Conservation (phyloP, 2,113 vertebrate genomes). For the Bubo blakistoni region DNA sequence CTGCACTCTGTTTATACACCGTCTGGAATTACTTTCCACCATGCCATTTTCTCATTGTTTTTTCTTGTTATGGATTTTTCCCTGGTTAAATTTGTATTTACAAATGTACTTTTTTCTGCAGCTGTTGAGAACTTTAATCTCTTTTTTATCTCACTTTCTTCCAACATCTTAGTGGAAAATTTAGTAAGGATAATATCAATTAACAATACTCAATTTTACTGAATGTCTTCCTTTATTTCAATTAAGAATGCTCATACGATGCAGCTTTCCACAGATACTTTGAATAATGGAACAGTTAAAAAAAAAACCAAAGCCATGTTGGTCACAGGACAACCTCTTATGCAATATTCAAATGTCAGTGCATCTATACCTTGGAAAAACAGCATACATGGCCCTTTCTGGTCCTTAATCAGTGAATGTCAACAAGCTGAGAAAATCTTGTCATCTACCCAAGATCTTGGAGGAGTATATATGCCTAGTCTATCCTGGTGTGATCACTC, state of each 20-base stretch:
- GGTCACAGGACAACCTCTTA: background rate
- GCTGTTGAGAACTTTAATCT: background rate
- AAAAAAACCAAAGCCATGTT: background rate
- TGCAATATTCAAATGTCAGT: background rate
- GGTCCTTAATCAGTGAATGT: background rate
- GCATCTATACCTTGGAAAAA: background rate
- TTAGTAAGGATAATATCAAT: background rate
- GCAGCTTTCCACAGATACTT: background rate
- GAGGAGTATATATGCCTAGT: background rate
- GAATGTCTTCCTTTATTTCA: background rate
- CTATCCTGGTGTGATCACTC: background rate
- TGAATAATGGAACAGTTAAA: background rate
- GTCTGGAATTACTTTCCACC: constrained; percentile 21
- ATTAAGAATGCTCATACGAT: background rate
- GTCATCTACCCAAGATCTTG: background rate
- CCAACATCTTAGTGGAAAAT: background rate
- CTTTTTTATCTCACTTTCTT: background rate
- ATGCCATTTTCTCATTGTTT: constrained; percentile 19
- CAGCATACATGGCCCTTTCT: background rate
- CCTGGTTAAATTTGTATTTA: background rate
- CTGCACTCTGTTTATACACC: constrained; percentile 45
- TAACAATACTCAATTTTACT: background rate
- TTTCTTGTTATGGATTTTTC: constrained; percentile 31
- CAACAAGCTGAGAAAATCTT: background rate
- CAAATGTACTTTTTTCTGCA: background rate